Evolutionary conservation across 2,888 invertebrate species (phyloP), one percentile per base, ranked within the genome.

Genomic region (Drosophila paramelanica): DNA sequence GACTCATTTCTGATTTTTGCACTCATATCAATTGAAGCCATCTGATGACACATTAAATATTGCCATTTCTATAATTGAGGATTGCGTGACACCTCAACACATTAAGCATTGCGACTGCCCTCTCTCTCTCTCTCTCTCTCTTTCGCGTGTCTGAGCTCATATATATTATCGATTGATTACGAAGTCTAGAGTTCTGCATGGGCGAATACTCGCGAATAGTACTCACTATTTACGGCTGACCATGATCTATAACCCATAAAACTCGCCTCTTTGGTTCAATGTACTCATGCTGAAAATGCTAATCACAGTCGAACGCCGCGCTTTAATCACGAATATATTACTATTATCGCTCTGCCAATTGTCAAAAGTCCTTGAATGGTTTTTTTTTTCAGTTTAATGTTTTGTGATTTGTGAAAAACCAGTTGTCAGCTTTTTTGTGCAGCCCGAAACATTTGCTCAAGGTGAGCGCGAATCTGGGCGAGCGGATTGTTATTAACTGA

Each of bases 11-110:
- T 7, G 8, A 25, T 33, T 45, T 49, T 23, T 23, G 17, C 20
- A 10, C 17, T 27, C 33, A 41, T 69, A 73, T 77, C 78, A 50
- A 56, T 20, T 45, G 23, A 41, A 49, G 42, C 25, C 57, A 73
- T 73, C 55, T 73, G 68, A 58, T 77, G 75, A 75, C 78, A 77
- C 75, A 75, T 64, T 46, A 72, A 46, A 33, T 42, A 17, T 20
- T 38, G 58, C 57, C 58, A 77, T 65, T 65, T 65, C 74, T 73
- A 78, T 69, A 65, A 68, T 61, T 68, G 47, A 49, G 51, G 41
- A 61, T 77, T 51, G 64, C 68, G 64, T 78, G 78, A 43, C 38
- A 61, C 42, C 49, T 45, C 43, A 67, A 67, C 27, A 56, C 52
- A 61, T 33, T 4, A 39, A 31, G 20, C 17, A 7, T 77, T 77